A percentile compares a stretch with the other conserved stretches of the same genome.
phyloP scores from a whole-genome alignment of 2,797 vertebrate genomes.

The Melanotaenia boesemani region DNA sequence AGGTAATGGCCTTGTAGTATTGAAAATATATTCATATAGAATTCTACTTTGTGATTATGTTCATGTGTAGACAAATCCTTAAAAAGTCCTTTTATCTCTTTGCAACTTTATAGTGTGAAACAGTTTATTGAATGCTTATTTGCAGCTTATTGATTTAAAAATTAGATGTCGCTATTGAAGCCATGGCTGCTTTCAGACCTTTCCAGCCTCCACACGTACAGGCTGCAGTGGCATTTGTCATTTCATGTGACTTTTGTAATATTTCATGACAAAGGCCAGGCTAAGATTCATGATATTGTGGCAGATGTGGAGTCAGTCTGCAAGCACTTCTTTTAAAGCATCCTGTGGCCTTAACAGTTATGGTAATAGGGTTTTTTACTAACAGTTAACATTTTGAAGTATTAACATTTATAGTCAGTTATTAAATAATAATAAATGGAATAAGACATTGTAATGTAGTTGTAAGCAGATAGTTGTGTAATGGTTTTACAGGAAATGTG shows the following conservation, averaged over 20 bases:
- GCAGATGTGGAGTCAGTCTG: constrained; percentile 8
- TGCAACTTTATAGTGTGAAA: constrained; percentile 1
- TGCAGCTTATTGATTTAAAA: background rate
- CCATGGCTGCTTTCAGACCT: constrained; percentile 34
- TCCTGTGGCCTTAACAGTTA: constrained; percentile 24
- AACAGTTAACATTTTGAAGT: constrained; percentile 19
- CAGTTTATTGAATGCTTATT: background rate
- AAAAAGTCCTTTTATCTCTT: constrained; percentile 16
- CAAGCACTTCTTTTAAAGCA: constrained; percentile 16
- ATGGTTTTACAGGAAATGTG: constrained; percentile 9
- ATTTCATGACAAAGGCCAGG: background rate
- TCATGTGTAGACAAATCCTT: constrained; percentile 10
- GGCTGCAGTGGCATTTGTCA: constrained; percentile 33
- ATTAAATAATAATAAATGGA: constrained; percentile 11
- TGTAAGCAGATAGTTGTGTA: constrained; percentile 30
- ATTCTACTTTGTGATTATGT: background rate
- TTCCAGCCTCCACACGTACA: constrained; percentile 20
- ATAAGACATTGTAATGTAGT: constrained; percentile 13
- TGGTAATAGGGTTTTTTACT: background rate
- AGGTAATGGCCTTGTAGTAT: background rate
- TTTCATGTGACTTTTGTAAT: constrained; percentile 8
- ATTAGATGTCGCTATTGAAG: background rate
- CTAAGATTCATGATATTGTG: background rate
- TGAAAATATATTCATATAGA: background rate
- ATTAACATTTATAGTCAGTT: constrained; percentile 12